Conservation (phyloP, 2,888 invertebrate species). For the Noctua janthe region DNA sequence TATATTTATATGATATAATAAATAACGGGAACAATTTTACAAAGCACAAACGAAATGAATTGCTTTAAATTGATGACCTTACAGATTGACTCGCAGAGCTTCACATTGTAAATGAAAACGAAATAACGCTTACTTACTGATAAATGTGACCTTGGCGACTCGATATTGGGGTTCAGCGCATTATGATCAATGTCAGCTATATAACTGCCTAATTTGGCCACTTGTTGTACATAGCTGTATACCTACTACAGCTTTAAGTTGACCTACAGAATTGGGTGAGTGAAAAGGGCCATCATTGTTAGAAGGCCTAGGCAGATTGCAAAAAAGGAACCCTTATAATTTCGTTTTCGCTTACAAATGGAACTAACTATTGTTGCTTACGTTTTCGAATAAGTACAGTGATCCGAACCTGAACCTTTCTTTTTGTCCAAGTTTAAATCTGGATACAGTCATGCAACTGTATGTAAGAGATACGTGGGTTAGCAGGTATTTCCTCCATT, state of each 20-base stretch:
- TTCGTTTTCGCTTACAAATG: not conserved
- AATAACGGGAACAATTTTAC: conserved; percentile 60
- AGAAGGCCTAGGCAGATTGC: not conserved
- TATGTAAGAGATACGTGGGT: not conserved
- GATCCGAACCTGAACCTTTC: not conserved
- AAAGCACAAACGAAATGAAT: conserved; percentile 73
- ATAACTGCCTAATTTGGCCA: conserved; percentile 2
- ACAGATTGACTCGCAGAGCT: conserved; percentile 72
- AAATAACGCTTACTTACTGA: conserved; percentile 56
- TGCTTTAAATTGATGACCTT: conserved; percentile 81
- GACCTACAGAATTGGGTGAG: not conserved
- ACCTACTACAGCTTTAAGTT: not conserved
- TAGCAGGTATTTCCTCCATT: not conserved
- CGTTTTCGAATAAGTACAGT: not conserved
- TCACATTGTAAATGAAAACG: conserved; percentile 62
- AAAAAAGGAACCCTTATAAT: not conserved
- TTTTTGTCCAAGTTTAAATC: not conserved
- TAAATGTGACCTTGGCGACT: conserved; percentile 65
- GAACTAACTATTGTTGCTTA: not conserved
- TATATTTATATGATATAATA: conserved; percentile 41
- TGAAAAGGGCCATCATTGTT: not conserved
- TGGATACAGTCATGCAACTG: not conserved
- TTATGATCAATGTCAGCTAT: conserved; percentile 24
- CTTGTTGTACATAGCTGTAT: not conserved
- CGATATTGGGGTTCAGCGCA: conserved; percentile 36